Conservation (phyloP, 35 echinoderm and acorn worm species). For the Hemicentrotus pulcherrimus region DNA sequence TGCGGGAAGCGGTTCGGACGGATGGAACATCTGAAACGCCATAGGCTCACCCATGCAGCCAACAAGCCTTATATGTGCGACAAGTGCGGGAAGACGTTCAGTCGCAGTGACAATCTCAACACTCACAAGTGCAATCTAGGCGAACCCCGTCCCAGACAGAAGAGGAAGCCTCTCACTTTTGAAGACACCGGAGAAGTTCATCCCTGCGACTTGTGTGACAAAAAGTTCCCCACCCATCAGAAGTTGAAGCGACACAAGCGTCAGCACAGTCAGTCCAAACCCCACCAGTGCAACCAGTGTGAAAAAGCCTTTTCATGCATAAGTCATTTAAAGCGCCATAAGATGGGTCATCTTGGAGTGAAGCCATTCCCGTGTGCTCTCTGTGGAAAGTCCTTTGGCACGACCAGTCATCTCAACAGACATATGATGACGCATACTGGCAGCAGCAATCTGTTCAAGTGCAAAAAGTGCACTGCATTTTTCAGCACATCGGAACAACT, state of each 20-base stretch:
- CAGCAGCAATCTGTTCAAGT: neutral
- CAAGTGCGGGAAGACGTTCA: slow-evolving; percentile 50
- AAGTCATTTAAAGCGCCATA: slow-evolving; percentile 45
- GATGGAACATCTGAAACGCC: slow-evolving; percentile 21
- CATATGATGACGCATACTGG: slow-evolving; percentile 40
- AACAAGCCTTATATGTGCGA: slow-evolving; percentile 49
- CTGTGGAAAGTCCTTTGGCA: slow-evolving; percentile 44
- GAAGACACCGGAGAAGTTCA: slow-evolving; percentile 23
- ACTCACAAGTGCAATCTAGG: slow-evolving; percentile 38
- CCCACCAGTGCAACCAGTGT: slow-evolving; percentile 56
- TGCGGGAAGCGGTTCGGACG: slow-evolving; percentile 35
- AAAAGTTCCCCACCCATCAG: slow-evolving; percentile 34
- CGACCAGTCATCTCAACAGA: slow-evolving; percentile 42
- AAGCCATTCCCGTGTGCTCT: slow-evolving; percentile 27
- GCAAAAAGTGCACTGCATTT: slow-evolving; percentile 26
- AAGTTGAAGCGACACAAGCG: slow-evolving; percentile 44
- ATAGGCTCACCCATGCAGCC: slow-evolving; percentile 32
- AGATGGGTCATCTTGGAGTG: neutral
- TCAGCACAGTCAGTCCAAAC: neutral
- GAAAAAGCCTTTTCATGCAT: slow-evolving; percentile 45
- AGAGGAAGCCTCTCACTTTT: neutral
- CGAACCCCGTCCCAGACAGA: slow-evolving; percentile 35
- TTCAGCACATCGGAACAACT: neutral
- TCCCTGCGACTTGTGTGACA: slow-evolving; percentile 30
- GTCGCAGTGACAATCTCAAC: slow-evolving; percentile 18